These are phyloP conservation scores for Bombus consobrinus DNA, from an alignment of 1,140 invertebrate genomes.

Conservation along the genomic window DNA sequence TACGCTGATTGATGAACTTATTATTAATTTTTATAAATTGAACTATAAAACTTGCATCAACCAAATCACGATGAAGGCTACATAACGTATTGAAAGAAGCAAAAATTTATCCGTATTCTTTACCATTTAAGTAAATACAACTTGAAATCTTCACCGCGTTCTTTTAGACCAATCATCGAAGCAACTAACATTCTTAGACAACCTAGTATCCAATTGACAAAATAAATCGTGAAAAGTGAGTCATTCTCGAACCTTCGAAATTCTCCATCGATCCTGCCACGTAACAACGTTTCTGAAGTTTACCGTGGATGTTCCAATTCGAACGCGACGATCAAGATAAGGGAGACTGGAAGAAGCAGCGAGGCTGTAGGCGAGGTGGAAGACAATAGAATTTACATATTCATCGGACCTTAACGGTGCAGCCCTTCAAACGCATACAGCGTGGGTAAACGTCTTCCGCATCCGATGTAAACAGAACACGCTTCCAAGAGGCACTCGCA, in stretches of 20 bases:
- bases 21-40: too few relatives aligned
- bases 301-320: conserved; percentile 23
- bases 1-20: too few relatives aligned
- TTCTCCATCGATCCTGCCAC: neutral
- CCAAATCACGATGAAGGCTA: too few relatives aligned
- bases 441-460: conserved; percentile 58
- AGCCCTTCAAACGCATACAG: conserved; percentile 57
- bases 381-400: conserved; percentile 69
- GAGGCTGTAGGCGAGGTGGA: neutral
- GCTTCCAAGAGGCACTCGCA: conserved; percentile 16
- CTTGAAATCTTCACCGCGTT: too few relatives aligned
- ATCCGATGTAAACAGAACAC: conserved; percentile 56
- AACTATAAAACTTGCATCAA: too few relatives aligned
- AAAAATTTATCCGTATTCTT: too few relatives aligned
- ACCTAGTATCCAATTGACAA: neutral
- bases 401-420: conserved; percentile 66
- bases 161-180: too few relatives aligned
- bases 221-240: neutral
- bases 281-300: neutral
- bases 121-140: too few relatives aligned
- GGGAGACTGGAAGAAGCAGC: conserved; percentile 35
- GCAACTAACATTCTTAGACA: too few relatives aligned
- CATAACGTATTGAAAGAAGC: too few relatives aligned
- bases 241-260: neutral
- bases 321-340: conserved; percentile 29